A percentile compares a stretch with the other conserved stretches of the same genome.
Conservation (phyloP, 1,140 invertebrate genomes). For the Nebria ingens region DNA sequence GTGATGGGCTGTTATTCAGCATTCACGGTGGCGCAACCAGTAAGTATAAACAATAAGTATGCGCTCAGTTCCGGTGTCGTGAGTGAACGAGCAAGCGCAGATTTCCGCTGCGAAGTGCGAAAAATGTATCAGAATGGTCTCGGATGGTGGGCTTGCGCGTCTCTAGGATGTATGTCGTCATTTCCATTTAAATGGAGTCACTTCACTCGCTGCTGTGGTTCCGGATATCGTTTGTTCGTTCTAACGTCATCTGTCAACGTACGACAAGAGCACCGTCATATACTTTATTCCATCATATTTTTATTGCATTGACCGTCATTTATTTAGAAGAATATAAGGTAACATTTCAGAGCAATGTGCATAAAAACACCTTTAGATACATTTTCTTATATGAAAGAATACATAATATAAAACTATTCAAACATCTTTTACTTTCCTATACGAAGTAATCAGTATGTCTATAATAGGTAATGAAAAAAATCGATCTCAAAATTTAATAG, state of each 20-base stretch:
- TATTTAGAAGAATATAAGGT: too few relatives aligned
- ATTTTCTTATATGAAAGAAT: too few relatives aligned
- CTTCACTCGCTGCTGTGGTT: conserved; percentile 16
- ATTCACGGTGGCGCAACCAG: neutral
- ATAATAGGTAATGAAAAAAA: too few relatives aligned
- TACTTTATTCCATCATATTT: neutral
- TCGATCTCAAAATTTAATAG: too few relatives aligned
- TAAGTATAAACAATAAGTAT: conserved; percentile 8
- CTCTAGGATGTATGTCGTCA: conserved; percentile 24
- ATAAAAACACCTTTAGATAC: too few relatives aligned
- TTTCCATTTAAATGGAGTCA: conserved; percentile 28
- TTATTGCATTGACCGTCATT: too few relatives aligned
- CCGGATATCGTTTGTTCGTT: conserved; percentile 22
- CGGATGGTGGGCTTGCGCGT: too few relatives aligned
- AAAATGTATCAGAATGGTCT: neutral
- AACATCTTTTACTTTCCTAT: too few relatives aligned
- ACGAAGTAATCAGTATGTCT: too few relatives aligned
- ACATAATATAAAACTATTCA: too few relatives aligned
- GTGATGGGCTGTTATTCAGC: neutral
- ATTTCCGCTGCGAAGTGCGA: neutral
- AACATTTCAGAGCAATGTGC: too few relatives aligned
- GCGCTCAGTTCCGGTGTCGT: neutral
- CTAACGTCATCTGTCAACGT: conserved; percentile 22
- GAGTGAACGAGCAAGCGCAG: neutral
- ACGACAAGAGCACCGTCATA: conserved; percentile 17